Conservation (phyloP, 2,888 invertebrate species). For the Melinaea marsaeus region DNA sequence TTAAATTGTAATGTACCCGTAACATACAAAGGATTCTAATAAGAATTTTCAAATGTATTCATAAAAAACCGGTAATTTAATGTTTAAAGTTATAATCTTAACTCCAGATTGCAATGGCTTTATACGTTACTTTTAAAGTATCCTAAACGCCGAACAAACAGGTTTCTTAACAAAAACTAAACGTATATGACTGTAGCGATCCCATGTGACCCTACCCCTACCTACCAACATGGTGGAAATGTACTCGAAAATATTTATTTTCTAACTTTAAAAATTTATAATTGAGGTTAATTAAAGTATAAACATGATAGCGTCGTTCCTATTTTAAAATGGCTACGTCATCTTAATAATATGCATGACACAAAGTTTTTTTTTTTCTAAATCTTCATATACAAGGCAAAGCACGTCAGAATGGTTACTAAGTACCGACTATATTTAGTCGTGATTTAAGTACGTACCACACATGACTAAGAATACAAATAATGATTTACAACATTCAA, state of each 20-base stretch:
- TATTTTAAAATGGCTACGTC: too few species aligned
- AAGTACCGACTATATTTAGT: constrained; percentile 23
- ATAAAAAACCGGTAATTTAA: not conserved
- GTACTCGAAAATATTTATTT: not conserved
- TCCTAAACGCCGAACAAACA: constrained; percentile 35
- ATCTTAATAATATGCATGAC: not conserved
- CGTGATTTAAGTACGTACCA: constrained; percentile 28
- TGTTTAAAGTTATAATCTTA: too few species aligned
- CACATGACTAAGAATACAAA: constrained; percentile 28
- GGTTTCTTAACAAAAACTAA: constrained; percentile 36
- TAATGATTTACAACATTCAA: not conserved
- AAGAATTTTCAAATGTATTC: not conserved
- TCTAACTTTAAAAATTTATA: not conserved
- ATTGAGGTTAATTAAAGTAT: too few species aligned
- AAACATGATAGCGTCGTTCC: too few species aligned
- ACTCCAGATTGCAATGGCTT: not conserved
- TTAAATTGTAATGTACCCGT: not conserved
- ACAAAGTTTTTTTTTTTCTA: constrained; percentile 2
- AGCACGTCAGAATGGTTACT: not conserved
- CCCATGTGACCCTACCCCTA: constrained; percentile 9
- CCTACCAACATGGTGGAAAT: not conserved
- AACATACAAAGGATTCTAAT: constrained; percentile 6
- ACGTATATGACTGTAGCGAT: constrained; percentile 6
- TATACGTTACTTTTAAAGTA: constrained; percentile 16
- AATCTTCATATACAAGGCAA: not conserved